Percentiles rank a stretch among this genome's conserved stretches.
These are phyloP conservation scores for Scleropages formosus DNA, from an alignment of 2,797 vertebrate genomes.

Conservation along the genomic window DNA sequence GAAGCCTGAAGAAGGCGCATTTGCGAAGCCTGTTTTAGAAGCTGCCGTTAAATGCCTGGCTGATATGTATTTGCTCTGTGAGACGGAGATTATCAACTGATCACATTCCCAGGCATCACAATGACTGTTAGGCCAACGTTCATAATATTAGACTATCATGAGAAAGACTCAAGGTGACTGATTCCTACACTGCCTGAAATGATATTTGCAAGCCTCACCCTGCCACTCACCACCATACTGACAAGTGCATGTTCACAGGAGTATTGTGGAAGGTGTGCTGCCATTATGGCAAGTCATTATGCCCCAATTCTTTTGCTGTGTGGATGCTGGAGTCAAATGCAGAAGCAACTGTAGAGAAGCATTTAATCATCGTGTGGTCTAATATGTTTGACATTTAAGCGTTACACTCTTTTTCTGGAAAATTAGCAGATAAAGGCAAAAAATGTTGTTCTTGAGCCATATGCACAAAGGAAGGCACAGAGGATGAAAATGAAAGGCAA, in stretches of 20 bases:
- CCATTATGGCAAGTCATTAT: not conserved
- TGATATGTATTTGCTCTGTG: constrained; percentile 4
- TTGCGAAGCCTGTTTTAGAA: constrained; percentile 59
- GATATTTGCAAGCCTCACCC: not conserved
- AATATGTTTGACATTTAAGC: too few species aligned
- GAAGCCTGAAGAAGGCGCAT: constrained; percentile 65
- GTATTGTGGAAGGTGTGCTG: not conserved
- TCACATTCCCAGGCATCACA: not conserved
- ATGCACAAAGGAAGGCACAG: not conserved
- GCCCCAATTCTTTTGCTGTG: not conserved
- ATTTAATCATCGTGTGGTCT: too few species aligned
- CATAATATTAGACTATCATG: not conserved
- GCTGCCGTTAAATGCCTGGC: constrained; percentile 48
- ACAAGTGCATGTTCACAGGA: not conserved
- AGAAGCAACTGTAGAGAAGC: not conserved
- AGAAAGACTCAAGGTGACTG: not conserved
- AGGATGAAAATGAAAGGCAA: not conserved
- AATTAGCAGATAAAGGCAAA: not conserved
- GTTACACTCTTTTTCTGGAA: too few species aligned
- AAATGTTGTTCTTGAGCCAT: not conserved
- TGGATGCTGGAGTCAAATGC: not conserved
- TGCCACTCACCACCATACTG: not conserved
- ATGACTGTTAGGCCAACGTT: not conserved
- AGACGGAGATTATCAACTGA: constrained; percentile 4
- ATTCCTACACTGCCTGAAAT: not conserved